Percentiles rank a stretch among this genome's conserved stretches.
phyloP scores from a whole-genome alignment of 2,113 vertebrate genomes.

The Vireo altiloquus region DNA sequence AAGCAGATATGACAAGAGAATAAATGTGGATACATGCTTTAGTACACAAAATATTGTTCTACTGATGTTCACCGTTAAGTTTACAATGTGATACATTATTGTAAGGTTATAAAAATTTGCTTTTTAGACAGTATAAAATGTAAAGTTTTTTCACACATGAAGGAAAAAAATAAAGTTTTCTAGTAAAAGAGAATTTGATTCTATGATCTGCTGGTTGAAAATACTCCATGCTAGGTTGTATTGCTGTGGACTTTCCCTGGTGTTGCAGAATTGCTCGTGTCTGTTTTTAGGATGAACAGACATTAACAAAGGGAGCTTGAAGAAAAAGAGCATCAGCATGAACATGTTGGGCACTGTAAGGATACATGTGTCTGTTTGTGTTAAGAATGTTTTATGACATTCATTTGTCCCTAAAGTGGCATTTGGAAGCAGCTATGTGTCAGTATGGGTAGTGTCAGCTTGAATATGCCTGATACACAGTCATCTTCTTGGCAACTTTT shows the following conservation, averaged over 20 bases:
- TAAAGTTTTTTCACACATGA: conserved; percentile 30
- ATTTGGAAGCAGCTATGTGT: not conserved
- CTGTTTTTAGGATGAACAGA: not conserved
- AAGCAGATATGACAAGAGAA: not conserved
- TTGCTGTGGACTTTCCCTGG: not conserved
- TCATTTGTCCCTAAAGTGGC: not conserved
- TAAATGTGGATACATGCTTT: not conserved
- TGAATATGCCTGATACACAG: accelerated
- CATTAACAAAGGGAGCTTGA: not conserved
- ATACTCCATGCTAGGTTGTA: accelerated
- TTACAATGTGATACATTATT: not conserved
- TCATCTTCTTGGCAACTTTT: not conserved
- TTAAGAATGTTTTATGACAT: not conserved
- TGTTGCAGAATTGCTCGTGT: not conserved
- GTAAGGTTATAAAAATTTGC: not conserved
- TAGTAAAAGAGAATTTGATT: not conserved
- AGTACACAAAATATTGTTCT: not conserved
- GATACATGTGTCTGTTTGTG: not conserved
- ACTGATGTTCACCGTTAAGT: not conserved
- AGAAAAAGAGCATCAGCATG: not conserved
- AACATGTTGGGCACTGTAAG: not conserved
- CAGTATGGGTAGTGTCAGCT: accelerated
- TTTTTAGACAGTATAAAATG: conserved; percentile 1
- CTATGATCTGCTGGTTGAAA: not conserved
- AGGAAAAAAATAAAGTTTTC: conserved; percentile 59